Conservation (phyloP, 2,113 vertebrate genomes). For the Aix galericulata region DNA sequence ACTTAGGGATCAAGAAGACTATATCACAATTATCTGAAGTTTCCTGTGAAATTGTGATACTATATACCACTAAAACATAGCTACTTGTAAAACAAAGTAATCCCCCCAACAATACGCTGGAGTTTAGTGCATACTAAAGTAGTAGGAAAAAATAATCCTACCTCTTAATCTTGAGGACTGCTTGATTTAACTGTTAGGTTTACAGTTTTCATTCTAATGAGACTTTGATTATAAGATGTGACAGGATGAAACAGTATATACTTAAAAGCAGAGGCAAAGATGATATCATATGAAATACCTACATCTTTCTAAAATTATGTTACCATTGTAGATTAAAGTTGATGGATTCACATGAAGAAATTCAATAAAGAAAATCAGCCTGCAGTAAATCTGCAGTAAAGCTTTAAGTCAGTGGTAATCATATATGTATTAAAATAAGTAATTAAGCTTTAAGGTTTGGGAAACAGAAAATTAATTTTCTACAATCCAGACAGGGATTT, state of each 20-base stretch:
- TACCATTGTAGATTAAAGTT: neutral
- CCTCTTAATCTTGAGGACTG: neutral
- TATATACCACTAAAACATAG: neutral
- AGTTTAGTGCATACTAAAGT: neutral
- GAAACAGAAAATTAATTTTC: neutral
- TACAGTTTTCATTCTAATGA: neutral
- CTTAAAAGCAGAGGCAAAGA: neutral
- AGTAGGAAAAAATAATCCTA: neutral
- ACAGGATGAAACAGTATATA: neutral
- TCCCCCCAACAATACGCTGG: neutral
- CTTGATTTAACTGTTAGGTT: neutral
- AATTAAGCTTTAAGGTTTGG: neutral
- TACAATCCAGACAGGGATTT: neutral
- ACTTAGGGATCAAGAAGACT: neutral
- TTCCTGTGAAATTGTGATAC: neutral
- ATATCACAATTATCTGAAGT: neutral
- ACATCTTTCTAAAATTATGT: neutral
- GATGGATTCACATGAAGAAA: neutral
- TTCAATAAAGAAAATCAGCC: neutral
- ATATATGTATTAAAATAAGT: neutral
- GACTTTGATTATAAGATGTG: neutral
- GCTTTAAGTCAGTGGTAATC: neutral
- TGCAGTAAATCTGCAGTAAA: neutral
- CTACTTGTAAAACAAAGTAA: neutral
- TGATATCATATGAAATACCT: neutral